Evolutionary conservation across 2,113 vertebrate species (phyloP).

Genomic region (Leuciscus idus): DNA sequence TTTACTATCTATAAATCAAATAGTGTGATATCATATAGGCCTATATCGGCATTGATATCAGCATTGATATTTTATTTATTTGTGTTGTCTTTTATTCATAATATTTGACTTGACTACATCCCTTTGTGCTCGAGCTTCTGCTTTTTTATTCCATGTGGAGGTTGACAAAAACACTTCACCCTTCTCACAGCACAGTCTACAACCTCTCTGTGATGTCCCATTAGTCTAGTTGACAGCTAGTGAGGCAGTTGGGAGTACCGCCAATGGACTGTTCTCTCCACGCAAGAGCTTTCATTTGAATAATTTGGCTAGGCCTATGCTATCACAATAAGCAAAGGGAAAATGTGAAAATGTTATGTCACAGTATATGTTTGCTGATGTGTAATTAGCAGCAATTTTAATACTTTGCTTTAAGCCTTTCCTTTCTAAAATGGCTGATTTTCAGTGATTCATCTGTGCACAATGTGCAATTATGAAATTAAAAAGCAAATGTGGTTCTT

Average conservation of each 20-base stretch:
- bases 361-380: not conserved
- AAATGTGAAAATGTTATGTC: not conserved
- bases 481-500: slow-evolving; percentile 5
- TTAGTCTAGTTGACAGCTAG: slow-evolving; percentile 35
- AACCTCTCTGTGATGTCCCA: slow-evolving; percentile 25
- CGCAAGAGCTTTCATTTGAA: not conserved
- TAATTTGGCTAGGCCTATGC: slow-evolving; percentile 24
- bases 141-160: slow-evolving; percentile 26
- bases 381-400: not conserved
- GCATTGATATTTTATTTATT: not conserved
- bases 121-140: not conserved
- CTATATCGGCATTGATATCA: not conserved
- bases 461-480: slow-evolving; percentile 10
- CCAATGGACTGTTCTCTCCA: not conserved
- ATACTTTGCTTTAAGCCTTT: not conserved
- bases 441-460: not conserved
- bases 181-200: not conserved
- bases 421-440: not conserved
- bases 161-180: slow-evolving; percentile 8
- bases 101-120: not conserved
- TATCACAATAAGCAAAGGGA: slow-evolving; percentile 14
- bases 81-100: not conserved
- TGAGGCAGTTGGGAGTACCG: not conserved
- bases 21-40: not conserved
- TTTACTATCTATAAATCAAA: not conserved